Evolutionary conservation across 2,113 vertebrate genomes (phyloP).

Genomic region (Morone chrysops): DNA sequence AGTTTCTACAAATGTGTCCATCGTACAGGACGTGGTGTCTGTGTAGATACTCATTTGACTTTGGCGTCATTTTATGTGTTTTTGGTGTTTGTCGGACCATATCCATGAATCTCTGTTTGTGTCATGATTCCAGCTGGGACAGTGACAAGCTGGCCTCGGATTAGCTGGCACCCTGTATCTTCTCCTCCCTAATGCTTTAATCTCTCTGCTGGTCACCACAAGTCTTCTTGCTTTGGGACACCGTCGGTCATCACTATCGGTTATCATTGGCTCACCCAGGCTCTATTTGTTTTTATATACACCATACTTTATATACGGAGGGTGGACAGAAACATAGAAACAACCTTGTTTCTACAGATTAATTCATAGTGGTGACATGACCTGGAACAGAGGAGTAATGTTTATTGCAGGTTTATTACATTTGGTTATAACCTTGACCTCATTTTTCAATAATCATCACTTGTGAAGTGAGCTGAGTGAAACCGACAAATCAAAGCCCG

Average conservation of each 20-base stretch:
- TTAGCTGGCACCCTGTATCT: constrained; percentile 82
- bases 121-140: constrained; percentile 72
- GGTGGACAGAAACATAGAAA: neutral
- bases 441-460: neutral
- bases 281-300: neutral
- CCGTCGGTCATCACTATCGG: constrained; percentile 45
- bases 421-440: neutral
- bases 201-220: constrained; percentile 68
- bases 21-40: neutral
- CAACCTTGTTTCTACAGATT: neutral
- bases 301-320: neutral
- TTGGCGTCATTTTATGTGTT: neutral
- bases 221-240: constrained; percentile 62
- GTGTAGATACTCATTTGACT: neutral
- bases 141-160: constrained; percentile 77
- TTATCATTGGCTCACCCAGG: neutral
- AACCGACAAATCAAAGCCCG: neutral
- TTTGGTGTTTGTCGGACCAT: constrained; percentile 24
- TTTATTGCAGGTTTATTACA: neutral
- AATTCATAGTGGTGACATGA: neutral
- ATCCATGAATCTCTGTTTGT: constrained; percentile 56
- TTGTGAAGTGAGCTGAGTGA: neutral
- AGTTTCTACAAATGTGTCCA: neutral
- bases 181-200: constrained; percentile 85
- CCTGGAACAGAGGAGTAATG: neutral